Conservation (phyloP, 2,888 invertebrate genomes). For the Lampropteryx suffumata region DNA sequence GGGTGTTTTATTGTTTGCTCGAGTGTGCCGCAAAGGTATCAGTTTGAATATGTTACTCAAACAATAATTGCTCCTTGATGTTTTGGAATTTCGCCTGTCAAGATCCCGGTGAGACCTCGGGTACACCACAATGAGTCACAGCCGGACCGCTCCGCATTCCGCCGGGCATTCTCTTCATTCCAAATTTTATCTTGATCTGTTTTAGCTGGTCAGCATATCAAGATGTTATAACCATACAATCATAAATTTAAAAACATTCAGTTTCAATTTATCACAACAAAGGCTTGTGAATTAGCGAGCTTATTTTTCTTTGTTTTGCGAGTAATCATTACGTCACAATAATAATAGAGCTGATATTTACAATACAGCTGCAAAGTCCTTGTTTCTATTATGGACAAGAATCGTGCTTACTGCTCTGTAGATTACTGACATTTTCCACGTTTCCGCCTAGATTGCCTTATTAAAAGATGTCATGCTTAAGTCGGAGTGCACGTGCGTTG, state of each 20-base stretch:
- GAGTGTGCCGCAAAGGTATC: slow-evolving; percentile 42
- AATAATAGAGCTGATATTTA: slow-evolving; percentile 75
- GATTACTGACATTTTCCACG: slow-evolving; percentile 79
- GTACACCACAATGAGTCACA: slow-evolving; percentile 65
- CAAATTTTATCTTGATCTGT: slow-evolving; percentile 50
- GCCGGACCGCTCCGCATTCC: slow-evolving; percentile 61
- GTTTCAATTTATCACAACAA: slow-evolving; percentile 50
- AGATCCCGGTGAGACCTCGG: slow-evolving; percentile 47
- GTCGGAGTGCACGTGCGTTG: slow-evolving; percentile 53
- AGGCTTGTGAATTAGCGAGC: slow-evolving; percentile 46
- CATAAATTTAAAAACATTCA: slow-evolving; percentile 29
- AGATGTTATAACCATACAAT: neutral
- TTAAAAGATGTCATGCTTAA: slow-evolving; percentile 74
- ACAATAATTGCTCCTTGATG: slow-evolving; percentile 44
- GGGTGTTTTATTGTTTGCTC: slow-evolving; percentile 34
- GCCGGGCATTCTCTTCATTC: slow-evolving; percentile 61
- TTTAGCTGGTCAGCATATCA: slow-evolving; percentile 40
- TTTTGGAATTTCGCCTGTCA: slow-evolving; percentile 49
- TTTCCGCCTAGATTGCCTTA: slow-evolving; percentile 77
- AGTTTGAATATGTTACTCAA: slow-evolving; percentile 30
- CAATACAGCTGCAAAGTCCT: slow-evolving; percentile 80
- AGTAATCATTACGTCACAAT: slow-evolving; percentile 75
- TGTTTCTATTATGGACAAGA: slow-evolving; percentile 80
- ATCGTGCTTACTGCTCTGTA: slow-evolving; percentile 73
- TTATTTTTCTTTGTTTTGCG: slow-evolving; percentile 73